These are phyloP conservation scores for Melospiza melodia DNA, from an alignment of 2,113 vertebrate species.

Conservation along the genomic window DNA sequence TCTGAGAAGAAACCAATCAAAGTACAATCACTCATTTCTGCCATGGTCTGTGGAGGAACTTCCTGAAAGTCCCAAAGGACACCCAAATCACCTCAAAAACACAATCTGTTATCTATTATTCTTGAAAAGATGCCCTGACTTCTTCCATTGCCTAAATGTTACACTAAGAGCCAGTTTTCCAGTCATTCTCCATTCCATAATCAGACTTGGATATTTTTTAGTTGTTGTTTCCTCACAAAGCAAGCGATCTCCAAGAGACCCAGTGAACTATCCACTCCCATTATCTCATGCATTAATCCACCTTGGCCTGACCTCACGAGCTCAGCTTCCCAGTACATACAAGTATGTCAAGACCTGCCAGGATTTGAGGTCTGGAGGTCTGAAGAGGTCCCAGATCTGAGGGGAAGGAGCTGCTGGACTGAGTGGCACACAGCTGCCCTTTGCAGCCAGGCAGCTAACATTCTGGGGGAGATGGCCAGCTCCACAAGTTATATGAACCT, in stretches of 20 bases:
- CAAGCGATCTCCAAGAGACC: neutral
- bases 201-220: neutral
- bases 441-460: neutral
- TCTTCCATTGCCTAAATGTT: neutral
- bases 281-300: constrained; percentile 20
- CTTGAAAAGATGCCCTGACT: neutral
- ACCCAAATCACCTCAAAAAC: neutral
- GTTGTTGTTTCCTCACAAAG: neutral
- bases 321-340: neutral
- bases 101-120: neutral
- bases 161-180: neutral
- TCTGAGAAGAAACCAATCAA: neutral
- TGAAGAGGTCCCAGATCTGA: neutral
- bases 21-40: neutral
- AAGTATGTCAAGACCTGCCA: neutral
- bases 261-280: neutral
- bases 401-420: neutral
- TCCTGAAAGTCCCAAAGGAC: neutral
- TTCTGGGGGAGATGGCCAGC: neutral
- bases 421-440: neutral
- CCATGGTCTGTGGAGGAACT: neutral
- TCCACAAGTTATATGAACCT: neutral
- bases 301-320: neutral
- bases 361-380: neutral
- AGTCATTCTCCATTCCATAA: neutral